Evolutionary conservation across 2,797 vertebrate genomes (phyloP), one percentile per base, ranked within the genome.

Genomic region (Distichodus sexfasciatus): DNA sequence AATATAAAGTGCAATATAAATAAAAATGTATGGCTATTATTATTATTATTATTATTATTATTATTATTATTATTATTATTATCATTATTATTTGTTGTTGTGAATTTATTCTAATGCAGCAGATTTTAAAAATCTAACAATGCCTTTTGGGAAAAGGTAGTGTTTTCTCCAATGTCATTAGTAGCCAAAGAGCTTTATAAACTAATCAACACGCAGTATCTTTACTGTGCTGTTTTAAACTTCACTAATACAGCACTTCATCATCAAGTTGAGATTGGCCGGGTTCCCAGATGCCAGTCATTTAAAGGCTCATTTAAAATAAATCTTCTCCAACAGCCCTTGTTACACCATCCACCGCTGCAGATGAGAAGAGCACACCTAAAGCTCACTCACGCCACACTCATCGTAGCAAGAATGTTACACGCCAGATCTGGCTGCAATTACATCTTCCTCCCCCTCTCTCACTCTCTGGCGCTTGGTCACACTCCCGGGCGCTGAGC

Each of bases 311-410:
- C 6, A 12, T 7, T 46, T 24, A 44, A 63, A 48, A 11, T 23
- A 35, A 12, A 57, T 64, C 50, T 28, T 5, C 10, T 40, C 17
- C 55, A 24, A 31, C 19, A n/a, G 26, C 36, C 21, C 24, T 64
- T 10, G 51, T 50, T 50, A 66, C 54, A 51, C 26, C 63, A 66
- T 19, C 43, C 21, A 47, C 43, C 4, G 35, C 63, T 54, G 35
- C 35, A 40, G 35, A 36, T 6, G 1, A 3, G 21, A 58, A n/a
- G 31, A 63, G 74, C 72, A 64, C 66, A 28, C 24, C n/a, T n/a
- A n/a, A n/a, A n/a, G 19, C 66, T 82, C 80, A 77, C 81, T 89
- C 85, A 88, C 84, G 83, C 86, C 84, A 86, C 74, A 85, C 86
- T 80, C 80, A 85, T 81, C n/a, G n/a, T 67, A 76, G 79, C 69